Evolutionary conservation across 1,140 invertebrate genomes (phyloP).

Genomic region (Drosophila busckii): DNA sequence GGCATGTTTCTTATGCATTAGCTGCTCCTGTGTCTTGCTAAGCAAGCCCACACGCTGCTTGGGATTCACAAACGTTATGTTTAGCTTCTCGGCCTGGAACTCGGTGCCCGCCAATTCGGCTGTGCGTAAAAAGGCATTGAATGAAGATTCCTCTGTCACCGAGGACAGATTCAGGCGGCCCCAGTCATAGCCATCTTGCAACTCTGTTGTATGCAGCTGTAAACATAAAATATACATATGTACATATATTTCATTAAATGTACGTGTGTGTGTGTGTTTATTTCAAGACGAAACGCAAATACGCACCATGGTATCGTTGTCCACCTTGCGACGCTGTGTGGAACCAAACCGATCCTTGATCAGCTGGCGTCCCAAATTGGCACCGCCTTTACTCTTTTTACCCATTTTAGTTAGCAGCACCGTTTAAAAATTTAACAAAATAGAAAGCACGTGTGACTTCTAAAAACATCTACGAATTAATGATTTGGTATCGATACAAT

Average conservation of each 20-base stretch:
- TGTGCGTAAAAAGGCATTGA: slow-evolving; percentile 97
- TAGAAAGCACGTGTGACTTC: slow-evolving; percentile 20
- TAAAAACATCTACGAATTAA: slow-evolving; percentile 1
- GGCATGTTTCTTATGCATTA: slow-evolving; percentile 83
- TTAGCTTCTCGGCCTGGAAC: slow-evolving; percentile 94
- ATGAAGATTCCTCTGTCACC: slow-evolving; percentile 95
- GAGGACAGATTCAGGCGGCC: slow-evolving; percentile 93
- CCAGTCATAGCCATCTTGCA: slow-evolving; percentile 95
- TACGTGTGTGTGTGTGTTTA: too few relatives aligned
- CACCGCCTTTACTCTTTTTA: slow-evolving; percentile 59
- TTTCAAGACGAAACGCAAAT: too few relatives aligned
- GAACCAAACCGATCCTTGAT: slow-evolving; percentile 88
- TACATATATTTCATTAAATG: neutral
- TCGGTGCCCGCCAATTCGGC: slow-evolving; percentile 96
- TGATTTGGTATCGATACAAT: too few relatives aligned
- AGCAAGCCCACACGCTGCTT: slow-evolving; percentile 83
- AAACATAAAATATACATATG: slow-evolving; percentile 29
- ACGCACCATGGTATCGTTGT: slow-evolving; percentile 83
- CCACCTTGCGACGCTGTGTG: slow-evolving; percentile 81
- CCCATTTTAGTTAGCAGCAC: slow-evolving; percentile 34
- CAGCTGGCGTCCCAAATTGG: slow-evolving; percentile 84
- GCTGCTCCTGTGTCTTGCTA: slow-evolving; percentile 82
- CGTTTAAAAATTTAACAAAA: neutral
- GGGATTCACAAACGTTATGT: slow-evolving; percentile 83
- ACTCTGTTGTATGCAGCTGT: slow-evolving; percentile 91